Evolutionary conservation across 1,140 invertebrate genomes (phyloP).

Genomic region (Maniola jurtina): DNA sequence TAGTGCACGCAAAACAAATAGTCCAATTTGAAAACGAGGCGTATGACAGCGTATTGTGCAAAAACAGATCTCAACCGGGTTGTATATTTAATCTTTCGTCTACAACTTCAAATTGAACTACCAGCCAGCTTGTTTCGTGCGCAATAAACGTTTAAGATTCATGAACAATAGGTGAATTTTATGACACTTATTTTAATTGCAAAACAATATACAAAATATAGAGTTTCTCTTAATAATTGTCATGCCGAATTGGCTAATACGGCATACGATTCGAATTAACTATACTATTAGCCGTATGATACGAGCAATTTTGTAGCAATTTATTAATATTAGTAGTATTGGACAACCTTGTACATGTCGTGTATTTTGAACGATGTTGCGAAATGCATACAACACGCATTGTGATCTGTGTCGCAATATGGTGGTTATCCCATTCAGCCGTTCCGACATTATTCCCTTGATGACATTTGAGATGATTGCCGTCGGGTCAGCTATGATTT

Average conservation of each 20-base stretch:
- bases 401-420: constrained; percentile 33
- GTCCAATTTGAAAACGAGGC: too few species aligned
- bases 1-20: too few species aligned
- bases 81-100: too few species aligned
- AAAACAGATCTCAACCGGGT: too few species aligned
- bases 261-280: not conserved
- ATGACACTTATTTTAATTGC: not conserved
- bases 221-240: constrained; percentile 9
- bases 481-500: constrained; percentile 25
- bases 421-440: constrained; percentile 32
- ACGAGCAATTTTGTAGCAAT: constrained; percentile 12
- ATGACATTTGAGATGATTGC: constrained; percentile 40
- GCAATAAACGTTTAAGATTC: too few species aligned
- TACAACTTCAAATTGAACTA: too few species aligned
- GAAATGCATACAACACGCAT: constrained; percentile 30
- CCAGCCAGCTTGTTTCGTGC: too few species aligned
- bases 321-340: constrained; percentile 21
- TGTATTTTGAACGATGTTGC: constrained; percentile 24
- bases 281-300: not conserved
- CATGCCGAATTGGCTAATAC: constrained; percentile 11
- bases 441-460: constrained; percentile 33
- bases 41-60: too few species aligned
- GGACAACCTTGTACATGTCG: constrained; percentile 22
- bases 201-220: not conserved
- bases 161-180: too few species aligned